Base-by-base conservation (phyloP, 2,888 invertebrate genomes). In the Deilephila elpenor region DNA sequence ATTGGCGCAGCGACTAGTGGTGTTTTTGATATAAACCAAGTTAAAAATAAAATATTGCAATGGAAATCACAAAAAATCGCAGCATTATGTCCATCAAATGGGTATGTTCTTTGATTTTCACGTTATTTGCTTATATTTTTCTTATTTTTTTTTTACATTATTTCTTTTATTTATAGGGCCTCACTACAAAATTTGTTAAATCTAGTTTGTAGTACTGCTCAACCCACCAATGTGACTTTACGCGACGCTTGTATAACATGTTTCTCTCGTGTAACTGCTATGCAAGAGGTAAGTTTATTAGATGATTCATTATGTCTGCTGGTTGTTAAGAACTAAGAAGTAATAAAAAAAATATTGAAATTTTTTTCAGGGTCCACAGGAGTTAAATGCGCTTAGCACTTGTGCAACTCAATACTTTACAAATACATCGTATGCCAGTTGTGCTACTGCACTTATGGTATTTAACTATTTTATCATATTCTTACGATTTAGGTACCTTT, bases 211-310 rank as follows among this genome's bases (percentile, higher is more conserved):
- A 96, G 96, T 80, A 95, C 96, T 59, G 96, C 96, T n/a, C 96
- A 96, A 86, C 95, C 95, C 20, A 93, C 95, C 1, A 95, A 96
- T 78, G 89, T 94, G 5, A 95, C 95, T 56, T 79, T 89, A 74
- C 93, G 96, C 75, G 96, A 96, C 88, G 95, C 95, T 19, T 96
- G 96, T 81, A 96, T 96, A 76, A 95, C 96, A 32, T 96, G 96
- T 82, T 96, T 96, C 84, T 94, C 95, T 75, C 89, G 95, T 77
- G 95, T 96, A 3, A 95, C 95, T 71, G 88, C 93, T 51, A 89
- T 95, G 90, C 84, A 92, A 19, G 91, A 95, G 88, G 95, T 95
- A 77, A 64, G 74, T 74, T 75, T 44, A 3, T 61, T 29, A 44
- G 11, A 20, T 37, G 5, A 25, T 29, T n/a, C 5, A 34, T 62